Percentiles rank a stretch among this genome's conserved stretches.
Evolutionary conservation across 53 echinoderm and acorn worm species (phyloP).

Genomic region (Luidia sarsii): DNA sequence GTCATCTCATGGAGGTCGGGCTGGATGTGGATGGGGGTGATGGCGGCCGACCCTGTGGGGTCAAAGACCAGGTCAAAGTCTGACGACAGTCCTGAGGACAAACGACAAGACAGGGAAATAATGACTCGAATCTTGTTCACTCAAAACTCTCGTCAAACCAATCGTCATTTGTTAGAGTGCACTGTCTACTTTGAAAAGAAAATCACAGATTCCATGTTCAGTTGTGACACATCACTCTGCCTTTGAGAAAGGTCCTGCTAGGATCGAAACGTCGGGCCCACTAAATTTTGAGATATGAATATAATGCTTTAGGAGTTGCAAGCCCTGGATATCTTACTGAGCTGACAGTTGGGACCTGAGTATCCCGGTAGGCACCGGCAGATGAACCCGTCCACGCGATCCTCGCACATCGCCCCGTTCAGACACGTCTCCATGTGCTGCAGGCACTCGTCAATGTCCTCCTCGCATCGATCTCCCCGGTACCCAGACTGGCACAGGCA

Average conservation of each 20-base stretch:
- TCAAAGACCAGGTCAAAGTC: constrained; percentile 28
- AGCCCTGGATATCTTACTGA: constrained; percentile 1
- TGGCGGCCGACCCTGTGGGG: neutral
- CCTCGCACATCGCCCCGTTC: constrained; percentile 64
- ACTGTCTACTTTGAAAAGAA: too few species aligned
- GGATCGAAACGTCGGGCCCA: too few species aligned
- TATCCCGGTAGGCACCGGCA: constrained; percentile 50
- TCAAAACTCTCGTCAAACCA: too few species aligned
- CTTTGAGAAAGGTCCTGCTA: too few species aligned
- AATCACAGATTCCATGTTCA: too few species aligned
- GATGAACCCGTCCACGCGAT: constrained; percentile 44
- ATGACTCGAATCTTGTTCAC: too few species aligned
- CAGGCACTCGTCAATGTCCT: constrained; percentile 63
- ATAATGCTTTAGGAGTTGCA: too few species aligned
- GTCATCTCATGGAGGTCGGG: constrained; percentile 61
- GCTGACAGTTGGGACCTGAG: constrained; percentile 17
- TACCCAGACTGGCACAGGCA: constrained; percentile 45
- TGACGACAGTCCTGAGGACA: neutral
- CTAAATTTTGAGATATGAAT: too few species aligned
- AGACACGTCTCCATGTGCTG: constrained; percentile 56
- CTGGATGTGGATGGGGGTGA: constrained; percentile 24
- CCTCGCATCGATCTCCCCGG: constrained; percentile 27
- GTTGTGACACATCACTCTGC: too few species aligned
- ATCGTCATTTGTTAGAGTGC: too few species aligned
- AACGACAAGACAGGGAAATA: too few species aligned